Evolutionary conservation across 2,797 vertebrate genomes (phyloP).

Genomic region (Silurus lanzhouensis): DNA sequence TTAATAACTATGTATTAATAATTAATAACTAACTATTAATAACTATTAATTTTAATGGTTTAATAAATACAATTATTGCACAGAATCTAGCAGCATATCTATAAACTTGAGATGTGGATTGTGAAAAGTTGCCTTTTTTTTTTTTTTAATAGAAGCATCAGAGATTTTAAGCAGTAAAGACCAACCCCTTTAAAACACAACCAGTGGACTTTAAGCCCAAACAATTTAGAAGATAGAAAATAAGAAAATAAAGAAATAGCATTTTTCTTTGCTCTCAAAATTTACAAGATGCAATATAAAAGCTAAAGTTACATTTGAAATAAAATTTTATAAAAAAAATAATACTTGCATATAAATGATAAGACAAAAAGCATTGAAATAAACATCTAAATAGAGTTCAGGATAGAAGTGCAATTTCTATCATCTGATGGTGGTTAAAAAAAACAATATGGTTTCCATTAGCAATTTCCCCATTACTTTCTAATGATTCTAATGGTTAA

Average conservation of each 20-base stretch:
- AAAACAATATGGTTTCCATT: background rate
- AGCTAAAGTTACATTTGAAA: background rate
- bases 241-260: background rate
- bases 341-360: background rate
- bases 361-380: background rate
- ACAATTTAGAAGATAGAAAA: background rate
- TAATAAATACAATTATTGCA: background rate
- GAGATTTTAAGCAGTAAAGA: background rate
- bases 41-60: no score
- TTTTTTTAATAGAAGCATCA: background rate
- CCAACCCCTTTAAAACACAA: background rate
- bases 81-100: background rate
- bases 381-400: background rate
- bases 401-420: background rate
- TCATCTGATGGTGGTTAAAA: background rate
- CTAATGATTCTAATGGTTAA: constrained; percentile 10
- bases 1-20: no score
- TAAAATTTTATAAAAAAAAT: background rate
- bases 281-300: background rate
- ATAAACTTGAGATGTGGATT: background rate
- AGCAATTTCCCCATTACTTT: background rate
- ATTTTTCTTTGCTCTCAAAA: background rate
- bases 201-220: no score
- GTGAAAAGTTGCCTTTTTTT: background rate
- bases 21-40: no score